These are phyloP conservation scores for Cirrhinus molitorella DNA, from an alignment of 2,797 vertebrate genomes.

Conservation along the genomic window DNA sequence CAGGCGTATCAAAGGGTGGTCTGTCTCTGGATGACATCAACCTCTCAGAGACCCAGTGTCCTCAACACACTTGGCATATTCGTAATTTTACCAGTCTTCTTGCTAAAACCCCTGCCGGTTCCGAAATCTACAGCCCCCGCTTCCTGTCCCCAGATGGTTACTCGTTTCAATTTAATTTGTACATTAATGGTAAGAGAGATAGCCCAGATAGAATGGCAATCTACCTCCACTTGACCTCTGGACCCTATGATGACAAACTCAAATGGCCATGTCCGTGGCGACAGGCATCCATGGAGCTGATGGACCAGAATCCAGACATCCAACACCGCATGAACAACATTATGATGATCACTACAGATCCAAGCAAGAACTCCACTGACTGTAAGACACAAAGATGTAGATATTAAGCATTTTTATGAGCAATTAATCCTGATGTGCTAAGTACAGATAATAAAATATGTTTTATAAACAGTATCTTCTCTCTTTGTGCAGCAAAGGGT, in stretches of 20 bases:
- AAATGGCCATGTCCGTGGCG: constrained; percentile 91
- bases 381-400: constrained; percentile 63
- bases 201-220: constrained; percentile 71
- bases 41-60: constrained; percentile 86
- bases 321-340: constrained; percentile 87
- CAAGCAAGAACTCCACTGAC: constrained; percentile 63
- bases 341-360: constrained; percentile 87
- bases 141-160: constrained; percentile 86
- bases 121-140: constrained; percentile 78
- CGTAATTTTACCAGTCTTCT: constrained; percentile 80
- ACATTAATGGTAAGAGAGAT: constrained; percentile 61
- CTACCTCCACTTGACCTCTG: constrained; percentile 84
- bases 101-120: constrained; percentile 63
- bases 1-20: constrained; percentile 75
- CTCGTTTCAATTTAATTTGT: constrained; percentile 79
- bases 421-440: not conserved
- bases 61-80: constrained; percentile 87
- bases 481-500: constrained; percentile 58
- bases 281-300: constrained; percentile 84
- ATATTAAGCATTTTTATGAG: not conserved
- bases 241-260: constrained; percentile 81
- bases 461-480: not conserved
- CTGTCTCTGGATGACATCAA: constrained; percentile 92
- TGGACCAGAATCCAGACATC: constrained; percentile 91
- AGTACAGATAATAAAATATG: not conserved